Evolutionary conservation across 2,888 invertebrate species (phyloP).

Genomic region (Drosophila meridionalis): DNA sequence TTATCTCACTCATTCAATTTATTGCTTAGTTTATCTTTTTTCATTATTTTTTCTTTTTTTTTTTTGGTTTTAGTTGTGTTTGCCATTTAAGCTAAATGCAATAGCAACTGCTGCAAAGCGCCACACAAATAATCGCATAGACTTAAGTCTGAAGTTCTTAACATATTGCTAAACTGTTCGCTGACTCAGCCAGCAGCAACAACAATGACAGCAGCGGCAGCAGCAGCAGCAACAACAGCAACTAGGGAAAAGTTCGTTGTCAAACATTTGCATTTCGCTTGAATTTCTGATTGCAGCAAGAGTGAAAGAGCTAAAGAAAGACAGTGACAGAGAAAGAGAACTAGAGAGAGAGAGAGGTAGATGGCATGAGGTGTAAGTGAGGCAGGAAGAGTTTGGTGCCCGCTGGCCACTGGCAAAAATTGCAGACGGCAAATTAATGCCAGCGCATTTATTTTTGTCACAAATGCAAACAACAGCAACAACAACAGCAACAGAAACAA

Average conservation of each 20-base stretch:
- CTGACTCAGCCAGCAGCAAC: constrained; percentile 54
- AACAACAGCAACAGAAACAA: constrained; percentile 32
- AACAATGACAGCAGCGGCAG: constrained; percentile 21
- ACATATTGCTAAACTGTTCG: constrained; percentile 48
- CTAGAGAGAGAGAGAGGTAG: neutral
- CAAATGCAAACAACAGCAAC: constrained; percentile 68
- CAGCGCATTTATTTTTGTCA: constrained; percentile 78
- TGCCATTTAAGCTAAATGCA: neutral
- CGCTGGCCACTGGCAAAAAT: constrained; percentile 74
- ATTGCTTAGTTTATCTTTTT: neutral
- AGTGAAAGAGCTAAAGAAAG: constrained; percentile 13
- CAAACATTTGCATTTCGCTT: constrained; percentile 79
- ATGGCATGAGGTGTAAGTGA: neutral
- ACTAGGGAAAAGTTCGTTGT: constrained; percentile 71
- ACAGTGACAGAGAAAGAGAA: constrained; percentile 10
- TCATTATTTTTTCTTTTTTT: neutral
- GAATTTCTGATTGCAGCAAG: constrained; percentile 73
- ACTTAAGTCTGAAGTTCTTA: constrained; percentile 22
- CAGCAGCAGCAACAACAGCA: constrained; percentile 13
- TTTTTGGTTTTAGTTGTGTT: neutral
- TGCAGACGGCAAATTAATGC: constrained; percentile 78
- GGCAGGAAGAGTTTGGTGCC: constrained; percentile 3
- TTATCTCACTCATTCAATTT: constrained; percentile 10
- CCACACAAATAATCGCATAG: constrained; percentile 4
- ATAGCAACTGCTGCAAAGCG: constrained; percentile 11